These are phyloP conservation scores for Oophaga sylvatica DNA, from an alignment of 2,797 vertebrate genomes.

Conservation along the genomic window DNA sequence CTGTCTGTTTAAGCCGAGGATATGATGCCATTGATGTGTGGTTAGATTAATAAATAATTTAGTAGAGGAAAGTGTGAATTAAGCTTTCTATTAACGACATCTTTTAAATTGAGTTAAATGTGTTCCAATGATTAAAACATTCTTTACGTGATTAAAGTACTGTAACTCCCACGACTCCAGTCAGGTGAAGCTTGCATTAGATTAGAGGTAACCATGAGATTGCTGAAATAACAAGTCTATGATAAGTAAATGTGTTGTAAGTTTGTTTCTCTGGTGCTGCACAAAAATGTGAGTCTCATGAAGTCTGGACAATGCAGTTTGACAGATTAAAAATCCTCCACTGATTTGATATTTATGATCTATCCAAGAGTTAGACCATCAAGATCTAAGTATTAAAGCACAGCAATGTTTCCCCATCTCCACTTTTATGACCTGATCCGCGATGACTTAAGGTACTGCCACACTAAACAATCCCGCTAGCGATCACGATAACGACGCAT, in stretches of 20 bases:
- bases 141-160: slow-evolving; percentile 27
- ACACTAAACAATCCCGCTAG: too few relatives aligned
- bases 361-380: too few relatives aligned
- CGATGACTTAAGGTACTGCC: too few relatives aligned
- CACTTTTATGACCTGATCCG: too few relatives aligned
- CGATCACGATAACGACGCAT: too few relatives aligned
- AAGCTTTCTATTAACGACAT: slow-evolving; percentile 59
- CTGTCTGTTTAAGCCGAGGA: slow-evolving; percentile 26
- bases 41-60: slow-evolving; percentile 69
- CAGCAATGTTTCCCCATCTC: too few relatives aligned
- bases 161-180: not conserved
- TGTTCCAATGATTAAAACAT: slow-evolving; percentile 33
- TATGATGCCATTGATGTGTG: slow-evolving; percentile 66
- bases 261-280: not conserved
- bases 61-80: slow-evolving; percentile 63
- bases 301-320: too few relatives aligned
- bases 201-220: not conserved
- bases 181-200: not conserved
- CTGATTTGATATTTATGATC: too few relatives aligned
- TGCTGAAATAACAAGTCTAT: not conserved
- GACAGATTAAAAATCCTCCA: too few relatives aligned
- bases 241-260: not conserved
- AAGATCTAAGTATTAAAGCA: too few relatives aligned
- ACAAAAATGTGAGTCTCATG: too few relatives aligned
- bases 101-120: slow-evolving; percentile 47